Percentiles rank a stretch among this genome's conserved stretches.
phyloP scores from a whole-genome alignment of 2,113 vertebrate genomes.

The Oceanites oceanicus region DNA sequence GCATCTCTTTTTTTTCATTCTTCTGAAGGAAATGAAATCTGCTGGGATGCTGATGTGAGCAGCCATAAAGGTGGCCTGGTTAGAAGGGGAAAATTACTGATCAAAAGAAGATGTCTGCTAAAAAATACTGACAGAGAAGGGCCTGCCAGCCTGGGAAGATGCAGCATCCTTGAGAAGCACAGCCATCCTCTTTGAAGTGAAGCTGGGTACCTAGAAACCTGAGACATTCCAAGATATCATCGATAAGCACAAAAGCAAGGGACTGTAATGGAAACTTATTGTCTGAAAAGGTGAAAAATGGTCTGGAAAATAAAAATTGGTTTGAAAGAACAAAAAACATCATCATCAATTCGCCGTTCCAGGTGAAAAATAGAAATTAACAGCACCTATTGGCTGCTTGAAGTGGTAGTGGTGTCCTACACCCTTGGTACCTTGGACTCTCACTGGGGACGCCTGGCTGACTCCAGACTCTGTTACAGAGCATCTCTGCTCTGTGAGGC shows the following conservation, averaged over 20 bases:
- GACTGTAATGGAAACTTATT: background rate
- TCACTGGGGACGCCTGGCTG: background rate
- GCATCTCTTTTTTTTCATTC: background rate
- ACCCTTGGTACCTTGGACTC: background rate
- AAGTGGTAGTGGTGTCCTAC: background rate
- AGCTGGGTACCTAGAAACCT: background rate
- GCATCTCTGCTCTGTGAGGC: background rate
- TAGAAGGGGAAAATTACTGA: background rate
- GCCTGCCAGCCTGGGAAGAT: background rate
- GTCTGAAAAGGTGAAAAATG: background rate
- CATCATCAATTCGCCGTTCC: fast-evolving
- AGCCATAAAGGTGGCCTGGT: background rate
- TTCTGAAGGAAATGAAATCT: background rate
- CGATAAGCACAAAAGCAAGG: background rate
- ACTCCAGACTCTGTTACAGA: background rate
- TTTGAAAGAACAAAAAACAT: background rate
- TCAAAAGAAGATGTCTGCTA: background rate
- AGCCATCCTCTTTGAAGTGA: background rate
- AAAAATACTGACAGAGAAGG: background rate
- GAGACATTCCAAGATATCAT: background rate
- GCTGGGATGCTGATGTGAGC: background rate
- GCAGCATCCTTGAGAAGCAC: background rate
- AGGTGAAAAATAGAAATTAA: background rate
- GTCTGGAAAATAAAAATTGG: background rate
- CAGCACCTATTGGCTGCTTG: background rate